These are phyloP conservation scores for Cliona cf. orientalis DNA, from an alignment of 37 sponge, comb jelly and placozoan species.

Conservation along the genomic window DNA sequence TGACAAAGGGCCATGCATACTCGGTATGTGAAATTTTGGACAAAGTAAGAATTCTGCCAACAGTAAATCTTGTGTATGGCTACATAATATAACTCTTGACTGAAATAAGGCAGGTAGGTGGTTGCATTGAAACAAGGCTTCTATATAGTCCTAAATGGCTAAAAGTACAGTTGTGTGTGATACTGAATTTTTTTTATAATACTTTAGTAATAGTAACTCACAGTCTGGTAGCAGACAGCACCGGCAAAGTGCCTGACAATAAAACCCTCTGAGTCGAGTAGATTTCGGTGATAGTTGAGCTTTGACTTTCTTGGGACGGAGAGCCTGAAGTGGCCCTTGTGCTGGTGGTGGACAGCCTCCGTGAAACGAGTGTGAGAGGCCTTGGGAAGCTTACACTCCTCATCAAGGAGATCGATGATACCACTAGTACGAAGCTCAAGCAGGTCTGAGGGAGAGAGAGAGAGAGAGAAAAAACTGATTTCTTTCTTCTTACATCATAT, in stretches of 20 bases:
- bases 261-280: conserved; percentile 92
- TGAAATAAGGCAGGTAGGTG: no score
- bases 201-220: neutral
- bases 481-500: neutral
- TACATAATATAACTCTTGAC: no score
- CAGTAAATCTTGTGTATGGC: no score
- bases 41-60: no score
- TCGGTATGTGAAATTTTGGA: no score
- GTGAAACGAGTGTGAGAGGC: conserved; percentile 82
- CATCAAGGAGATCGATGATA: conserved; percentile 91
- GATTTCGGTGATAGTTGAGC: conserved; percentile 66
- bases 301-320: conserved; percentile 88
- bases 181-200: neutral
- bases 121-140: no score
- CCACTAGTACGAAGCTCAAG: conserved; percentile 72
- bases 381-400: conserved; percentile 91
- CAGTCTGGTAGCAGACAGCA: conserved; percentile 96
- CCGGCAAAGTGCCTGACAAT: conserved; percentile 96
- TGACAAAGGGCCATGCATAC: no score
- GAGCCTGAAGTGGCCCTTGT: conserved; percentile 88
- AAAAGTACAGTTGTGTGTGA: no score
- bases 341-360: conserved; percentile 67
- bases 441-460: conserved; percentile 60
- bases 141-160: no score
- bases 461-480: neutral